Percentiles rank a stretch among this genome's conserved stretches.
phyloP scores from a whole-genome alignment of 2,797 vertebrate species.

The Coracias cyanogaster region DNA sequence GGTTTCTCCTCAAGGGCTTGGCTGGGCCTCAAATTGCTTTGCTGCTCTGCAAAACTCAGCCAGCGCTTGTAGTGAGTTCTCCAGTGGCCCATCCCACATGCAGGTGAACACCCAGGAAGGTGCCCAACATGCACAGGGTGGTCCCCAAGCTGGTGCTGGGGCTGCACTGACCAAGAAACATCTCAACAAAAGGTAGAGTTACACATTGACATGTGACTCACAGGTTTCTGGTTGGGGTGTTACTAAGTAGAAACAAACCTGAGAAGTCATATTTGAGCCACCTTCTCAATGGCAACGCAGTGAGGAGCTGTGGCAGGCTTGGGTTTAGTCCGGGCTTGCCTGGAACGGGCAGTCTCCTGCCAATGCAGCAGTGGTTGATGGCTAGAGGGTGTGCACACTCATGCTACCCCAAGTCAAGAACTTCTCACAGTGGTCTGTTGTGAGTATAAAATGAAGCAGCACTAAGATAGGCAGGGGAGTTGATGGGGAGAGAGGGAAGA shows the following conservation, averaged over 20 bases:
- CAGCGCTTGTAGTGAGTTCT: accelerated
- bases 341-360: no score
- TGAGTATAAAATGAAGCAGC: background rate
- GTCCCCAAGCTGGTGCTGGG: background rate
- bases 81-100: accelerated
- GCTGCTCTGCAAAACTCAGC: background rate
- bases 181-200: background rate
- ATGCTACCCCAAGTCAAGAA: background rate
- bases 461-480: background rate
- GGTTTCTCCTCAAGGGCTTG: background rate
- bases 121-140: background rate
- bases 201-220: background rate
- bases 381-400: background rate
- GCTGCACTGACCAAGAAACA: background rate
- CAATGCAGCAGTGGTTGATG: background rate
- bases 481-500: background rate
- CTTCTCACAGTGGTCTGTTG: accelerated
- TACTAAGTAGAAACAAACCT: background rate
- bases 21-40: background rate
- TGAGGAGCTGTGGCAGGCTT: background rate
- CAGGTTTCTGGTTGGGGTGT: background rate
- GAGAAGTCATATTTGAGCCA: background rate
- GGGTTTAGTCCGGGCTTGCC: background rate
- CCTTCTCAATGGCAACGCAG: accelerated
- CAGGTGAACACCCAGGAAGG: background rate